Conservation (phyloP, 2,797 vertebrate genomes). For the Chromis chromis region DNA sequence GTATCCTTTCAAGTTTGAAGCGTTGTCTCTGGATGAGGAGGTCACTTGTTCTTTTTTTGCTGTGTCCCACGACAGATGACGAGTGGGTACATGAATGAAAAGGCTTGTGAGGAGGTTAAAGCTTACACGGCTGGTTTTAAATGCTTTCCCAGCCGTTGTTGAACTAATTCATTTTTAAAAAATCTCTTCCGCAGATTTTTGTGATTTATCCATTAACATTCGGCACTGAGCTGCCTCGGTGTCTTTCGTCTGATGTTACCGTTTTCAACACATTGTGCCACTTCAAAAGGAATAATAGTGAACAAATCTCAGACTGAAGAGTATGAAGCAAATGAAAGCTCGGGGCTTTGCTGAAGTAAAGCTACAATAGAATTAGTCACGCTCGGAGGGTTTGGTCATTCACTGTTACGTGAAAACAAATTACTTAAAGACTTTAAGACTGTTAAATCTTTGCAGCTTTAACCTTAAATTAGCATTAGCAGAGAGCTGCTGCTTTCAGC, state of each 20-base stretch:
- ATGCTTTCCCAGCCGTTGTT: conserved; percentile 41
- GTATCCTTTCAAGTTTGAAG: conserved; percentile 40
- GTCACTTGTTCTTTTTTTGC: conserved; percentile 54
- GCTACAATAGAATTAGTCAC: conserved; percentile 73
- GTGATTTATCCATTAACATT: conserved; percentile 50
- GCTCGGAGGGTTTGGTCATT: conserved; percentile 68
- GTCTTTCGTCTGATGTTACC: conserved; percentile 32
- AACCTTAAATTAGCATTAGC: conserved; percentile 73
- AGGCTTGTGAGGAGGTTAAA: conserved; percentile 49
- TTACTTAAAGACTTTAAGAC: conserved; percentile 85
- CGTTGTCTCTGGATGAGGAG: conserved; percentile 49
- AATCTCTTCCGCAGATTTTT: conserved; percentile 48
- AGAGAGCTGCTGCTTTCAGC: conserved; percentile 53
- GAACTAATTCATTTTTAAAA: conserved; percentile 35
- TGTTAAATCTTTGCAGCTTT: conserved; percentile 85
- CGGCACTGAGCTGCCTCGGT: conserved; percentile 36
- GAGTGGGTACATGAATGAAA: conserved; percentile 34
- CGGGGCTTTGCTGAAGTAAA: conserved; percentile 48
- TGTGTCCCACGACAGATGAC: conserved; percentile 20
- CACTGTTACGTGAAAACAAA: conserved; percentile 73
- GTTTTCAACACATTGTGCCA: conserved; percentile 54
- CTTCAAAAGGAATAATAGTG: conserved; percentile 48
- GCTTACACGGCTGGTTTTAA: conserved; percentile 45
- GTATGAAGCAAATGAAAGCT: conserved; percentile 55
- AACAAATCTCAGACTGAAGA: conserved; percentile 39